Percentiles rank a stretch among this genome's conserved stretches.
Conservation (phyloP, 2,888 invertebrate species). For the Epinotia demarniana region DNA sequence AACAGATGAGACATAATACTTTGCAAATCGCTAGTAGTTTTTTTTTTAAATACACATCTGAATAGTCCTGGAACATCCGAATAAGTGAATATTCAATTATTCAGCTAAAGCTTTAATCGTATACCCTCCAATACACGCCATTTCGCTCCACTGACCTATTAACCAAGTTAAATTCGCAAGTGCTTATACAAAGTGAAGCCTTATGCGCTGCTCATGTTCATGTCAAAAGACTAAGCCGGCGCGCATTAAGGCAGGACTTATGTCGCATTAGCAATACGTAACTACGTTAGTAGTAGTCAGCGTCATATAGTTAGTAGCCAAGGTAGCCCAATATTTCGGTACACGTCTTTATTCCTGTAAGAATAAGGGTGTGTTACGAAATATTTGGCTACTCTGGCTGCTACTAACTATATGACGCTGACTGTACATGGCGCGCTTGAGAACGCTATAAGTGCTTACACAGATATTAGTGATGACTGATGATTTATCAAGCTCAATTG, state of each 20-base stretch:
- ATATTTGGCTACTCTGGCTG: too few relatives aligned
- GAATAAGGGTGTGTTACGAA: too few relatives aligned
- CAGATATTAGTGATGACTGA: background rate
- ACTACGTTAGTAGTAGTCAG: background rate
- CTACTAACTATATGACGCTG: too few relatives aligned
- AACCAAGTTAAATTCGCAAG: constrained; percentile 18
- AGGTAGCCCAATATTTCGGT: too few relatives aligned
- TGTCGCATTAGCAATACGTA: constrained; percentile 1
- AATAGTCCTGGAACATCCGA: background rate
- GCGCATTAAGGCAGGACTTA: constrained; percentile 14
- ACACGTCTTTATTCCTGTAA: too few relatives aligned
- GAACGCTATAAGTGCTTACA: background rate
- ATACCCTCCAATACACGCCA: constrained; percentile 5
- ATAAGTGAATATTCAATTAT: background rate
- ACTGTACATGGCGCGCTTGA: background rate
- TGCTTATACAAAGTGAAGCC: constrained; percentile 32
- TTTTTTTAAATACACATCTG: background rate
- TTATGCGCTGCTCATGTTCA: constrained; percentile 9
- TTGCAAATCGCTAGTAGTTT: too few relatives aligned
- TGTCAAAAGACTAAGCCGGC: constrained; percentile 13
- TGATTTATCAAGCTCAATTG: too few relatives aligned
- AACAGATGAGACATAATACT: too few relatives aligned
- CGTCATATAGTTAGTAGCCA: too few relatives aligned
- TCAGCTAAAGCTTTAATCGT: background rate
- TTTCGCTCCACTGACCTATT: constrained; percentile 32